A percentile compares a stretch with the other conserved stretches of the same genome.
phyloP scores from a whole-genome alignment of 2,113 vertebrate genomes.

The Ovibos moschatus region DNA sequence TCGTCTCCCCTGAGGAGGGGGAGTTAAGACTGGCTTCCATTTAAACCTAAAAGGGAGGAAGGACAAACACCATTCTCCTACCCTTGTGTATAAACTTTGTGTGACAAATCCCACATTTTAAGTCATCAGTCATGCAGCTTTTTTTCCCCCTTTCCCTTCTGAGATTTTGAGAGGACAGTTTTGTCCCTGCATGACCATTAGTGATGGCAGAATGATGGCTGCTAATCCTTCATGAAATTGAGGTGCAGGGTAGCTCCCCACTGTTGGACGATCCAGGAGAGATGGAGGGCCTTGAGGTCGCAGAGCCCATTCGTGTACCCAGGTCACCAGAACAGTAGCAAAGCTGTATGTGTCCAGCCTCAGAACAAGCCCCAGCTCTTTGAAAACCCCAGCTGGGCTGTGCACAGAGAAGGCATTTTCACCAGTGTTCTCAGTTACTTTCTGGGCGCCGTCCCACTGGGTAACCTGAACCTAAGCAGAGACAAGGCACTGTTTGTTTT shows the following conservation, averaged over 20 bases:
- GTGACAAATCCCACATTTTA: background rate
- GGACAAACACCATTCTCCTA: background rate
- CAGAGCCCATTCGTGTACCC: accelerated
- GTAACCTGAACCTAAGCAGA: background rate
- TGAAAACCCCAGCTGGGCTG: background rate
- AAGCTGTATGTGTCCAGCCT: background rate
- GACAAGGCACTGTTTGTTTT: constrained; percentile 11
- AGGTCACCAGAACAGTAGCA: accelerated
- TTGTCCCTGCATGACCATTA: accelerated
- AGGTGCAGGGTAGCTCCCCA: background rate
- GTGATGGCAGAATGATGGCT: background rate
- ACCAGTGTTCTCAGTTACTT: background rate
- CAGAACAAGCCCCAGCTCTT: background rate
- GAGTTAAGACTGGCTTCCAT: background rate
- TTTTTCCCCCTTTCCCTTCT: background rate
- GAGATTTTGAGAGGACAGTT: background rate
- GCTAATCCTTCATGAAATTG: background rate
- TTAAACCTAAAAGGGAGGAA: background rate
- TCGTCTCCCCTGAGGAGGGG: background rate
- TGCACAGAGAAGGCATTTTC: background rate
- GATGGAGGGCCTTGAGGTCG: background rate
- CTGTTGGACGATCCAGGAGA: background rate
- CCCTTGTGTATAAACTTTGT: background rate
- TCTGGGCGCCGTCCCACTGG: background rate
- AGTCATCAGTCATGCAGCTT: background rate